Conservation (phyloP, 1,140 invertebrate genomes). For the Zaprionus inermis region DNA sequence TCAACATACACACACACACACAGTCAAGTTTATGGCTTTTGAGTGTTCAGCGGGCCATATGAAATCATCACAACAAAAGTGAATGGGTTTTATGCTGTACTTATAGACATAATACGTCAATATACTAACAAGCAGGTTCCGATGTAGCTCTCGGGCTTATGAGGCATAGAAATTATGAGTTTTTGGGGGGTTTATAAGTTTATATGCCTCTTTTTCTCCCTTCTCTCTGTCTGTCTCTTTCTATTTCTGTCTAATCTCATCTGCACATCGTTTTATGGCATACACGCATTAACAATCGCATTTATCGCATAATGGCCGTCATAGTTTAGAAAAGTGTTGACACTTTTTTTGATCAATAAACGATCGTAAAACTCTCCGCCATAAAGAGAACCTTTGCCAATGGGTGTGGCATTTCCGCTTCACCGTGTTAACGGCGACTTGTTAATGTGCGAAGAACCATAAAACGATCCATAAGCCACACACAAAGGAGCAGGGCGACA, state of each 20-base stretch:
- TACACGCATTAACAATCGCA: slow-evolving; percentile 44
- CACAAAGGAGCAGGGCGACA: slow-evolving; percentile 49
- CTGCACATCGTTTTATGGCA: slow-evolving; percentile 48
- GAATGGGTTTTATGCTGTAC: slow-evolving; percentile 77
- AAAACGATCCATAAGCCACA: slow-evolving; percentile 57
- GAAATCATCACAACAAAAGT: slow-evolving; percentile 67
- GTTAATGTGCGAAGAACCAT: slow-evolving; percentile 41
- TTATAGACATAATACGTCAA: slow-evolving; percentile 53
- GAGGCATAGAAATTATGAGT: slow-evolving; percentile 55
- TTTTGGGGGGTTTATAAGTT: slow-evolving; percentile 70
- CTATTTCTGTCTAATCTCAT: neutral
- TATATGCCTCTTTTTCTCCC: neutral
- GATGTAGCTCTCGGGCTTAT: neutral
- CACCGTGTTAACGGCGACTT: slow-evolving; percentile 49
- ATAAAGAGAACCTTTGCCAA: slow-evolving; percentile 46
- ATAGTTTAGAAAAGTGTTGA: slow-evolving; percentile 67
- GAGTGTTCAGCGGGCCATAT: slow-evolving; percentile 44
- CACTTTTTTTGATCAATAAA: slow-evolving; percentile 71
- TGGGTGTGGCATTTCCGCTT: slow-evolving; percentile 66
- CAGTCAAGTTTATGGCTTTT: slow-evolving; percentile 54
- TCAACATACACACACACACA: neutral
- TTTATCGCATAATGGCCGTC: slow-evolving; percentile 52
- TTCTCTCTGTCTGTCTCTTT: neutral
- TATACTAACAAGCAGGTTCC: slow-evolving; percentile 15
- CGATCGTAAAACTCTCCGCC: slow-evolving; percentile 50